Evolutionary conservation across 2,888 invertebrate species (phyloP).

Genomic region (Frankliniella intonsa): DNA sequence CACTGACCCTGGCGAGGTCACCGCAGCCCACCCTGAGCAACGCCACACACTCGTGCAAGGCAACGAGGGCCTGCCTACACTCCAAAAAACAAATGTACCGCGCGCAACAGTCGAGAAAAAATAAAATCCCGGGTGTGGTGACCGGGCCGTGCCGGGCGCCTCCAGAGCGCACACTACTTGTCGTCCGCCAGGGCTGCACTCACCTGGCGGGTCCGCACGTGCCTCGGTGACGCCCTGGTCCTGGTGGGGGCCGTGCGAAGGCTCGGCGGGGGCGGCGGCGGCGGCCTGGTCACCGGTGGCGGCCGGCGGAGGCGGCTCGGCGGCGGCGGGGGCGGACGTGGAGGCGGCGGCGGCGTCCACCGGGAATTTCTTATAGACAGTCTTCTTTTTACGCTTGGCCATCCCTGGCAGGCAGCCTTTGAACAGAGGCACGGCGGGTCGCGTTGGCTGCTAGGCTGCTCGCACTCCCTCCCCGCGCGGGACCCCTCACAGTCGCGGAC

Average conservation of each 20-base stretch:
- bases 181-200: too few relatives aligned
- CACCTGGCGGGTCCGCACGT: too few relatives aligned
- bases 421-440: not conserved
- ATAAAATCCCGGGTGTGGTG: too few relatives aligned
- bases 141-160: too few relatives aligned
- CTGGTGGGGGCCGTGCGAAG: not conserved
- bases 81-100: too few relatives aligned
- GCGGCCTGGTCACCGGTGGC: not conserved
- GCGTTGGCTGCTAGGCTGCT: not conserved
- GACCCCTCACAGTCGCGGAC: not conserved
- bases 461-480: not conserved
- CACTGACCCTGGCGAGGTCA: too few relatives aligned
- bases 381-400: conserved; percentile 22
- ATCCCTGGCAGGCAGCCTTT: not conserved
- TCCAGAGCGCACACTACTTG: too few relatives aligned
- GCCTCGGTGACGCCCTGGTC: too few relatives aligned
- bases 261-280: not conserved
- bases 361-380: not conserved
- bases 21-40: too few relatives aligned
- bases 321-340: not conserved
- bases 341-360: not conserved
- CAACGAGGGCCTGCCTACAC: too few relatives aligned
- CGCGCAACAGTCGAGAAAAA: too few relatives aligned
- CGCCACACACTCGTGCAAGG: too few relatives aligned
- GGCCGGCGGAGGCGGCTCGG: not conserved